Conservation (phyloP, 2,113 vertebrate genomes). For the Lipophrys pholis region DNA sequence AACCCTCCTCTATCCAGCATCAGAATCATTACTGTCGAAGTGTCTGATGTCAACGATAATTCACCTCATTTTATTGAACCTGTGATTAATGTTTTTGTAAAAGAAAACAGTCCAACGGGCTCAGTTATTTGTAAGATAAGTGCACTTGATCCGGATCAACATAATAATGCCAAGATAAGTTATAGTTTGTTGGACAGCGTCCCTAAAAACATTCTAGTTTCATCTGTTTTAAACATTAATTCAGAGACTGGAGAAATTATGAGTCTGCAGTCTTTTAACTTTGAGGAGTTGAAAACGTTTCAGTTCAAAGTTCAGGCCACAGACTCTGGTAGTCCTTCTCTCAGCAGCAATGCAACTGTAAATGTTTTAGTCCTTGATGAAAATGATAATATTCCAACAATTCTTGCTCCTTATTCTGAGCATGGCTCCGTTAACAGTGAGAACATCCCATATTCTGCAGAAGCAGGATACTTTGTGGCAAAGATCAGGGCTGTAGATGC, state of each 20-base stretch:
- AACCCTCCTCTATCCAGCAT: constrained; percentile 81
- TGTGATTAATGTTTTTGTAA: constrained; percentile 71
- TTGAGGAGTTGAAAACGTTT: constrained; percentile 80
- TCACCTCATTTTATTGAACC: constrained; percentile 79
- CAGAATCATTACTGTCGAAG: constrained; percentile 75
- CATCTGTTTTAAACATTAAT: constrained; percentile 69
- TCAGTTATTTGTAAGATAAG: constrained; percentile 36
- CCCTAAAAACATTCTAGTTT: not conserved
- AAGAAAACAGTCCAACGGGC: constrained; percentile 78
- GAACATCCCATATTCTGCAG: constrained; percentile 73
- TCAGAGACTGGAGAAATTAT: constrained; percentile 73
- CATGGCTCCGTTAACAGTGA: constrained; percentile 70
- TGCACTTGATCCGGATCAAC: constrained; percentile 65
- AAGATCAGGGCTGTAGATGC: constrained; percentile 76
- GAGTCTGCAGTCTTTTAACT: constrained; percentile 86
- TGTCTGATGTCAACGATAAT: constrained; percentile 91
- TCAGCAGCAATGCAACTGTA: constrained; percentile 78
- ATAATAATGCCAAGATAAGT: constrained; percentile 59
- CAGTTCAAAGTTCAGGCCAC: constrained; percentile 73
- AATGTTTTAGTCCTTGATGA: constrained; percentile 78
- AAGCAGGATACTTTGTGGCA: constrained; percentile 73
- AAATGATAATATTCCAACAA: constrained; percentile 75
- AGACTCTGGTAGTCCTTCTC: constrained; percentile 80
- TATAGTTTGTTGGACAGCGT: constrained; percentile 56
- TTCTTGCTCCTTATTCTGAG: constrained; percentile 72